phyloP scores from a whole-genome alignment of 2,888 invertebrate species.

The Calameuta pallipes region DNA sequence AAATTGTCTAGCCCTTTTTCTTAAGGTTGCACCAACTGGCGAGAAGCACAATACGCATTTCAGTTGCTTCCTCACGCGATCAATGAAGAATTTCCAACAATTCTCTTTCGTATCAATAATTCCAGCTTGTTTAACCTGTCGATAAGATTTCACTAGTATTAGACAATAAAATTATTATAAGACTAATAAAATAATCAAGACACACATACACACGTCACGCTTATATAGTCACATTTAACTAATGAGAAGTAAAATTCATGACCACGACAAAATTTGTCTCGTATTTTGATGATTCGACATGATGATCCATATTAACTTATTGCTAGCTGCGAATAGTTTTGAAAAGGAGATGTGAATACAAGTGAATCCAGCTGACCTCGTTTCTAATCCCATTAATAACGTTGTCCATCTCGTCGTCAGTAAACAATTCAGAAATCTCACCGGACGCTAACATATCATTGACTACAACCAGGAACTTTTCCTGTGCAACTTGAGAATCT shows the following conservation, averaged over 20 bases:
- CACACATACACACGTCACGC: no score
- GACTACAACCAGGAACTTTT: conserved; percentile 89
- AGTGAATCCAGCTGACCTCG: conserved; percentile 69
- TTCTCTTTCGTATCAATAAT: conserved; percentile 89
- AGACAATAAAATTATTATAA: not conserved
- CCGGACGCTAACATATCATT: conserved; percentile 95
- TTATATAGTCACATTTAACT: no score
- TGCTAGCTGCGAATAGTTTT: no score
- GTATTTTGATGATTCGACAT: not conserved
- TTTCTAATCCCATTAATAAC: conserved; percentile 81
- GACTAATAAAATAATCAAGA: not conserved
- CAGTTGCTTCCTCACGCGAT: conserved; percentile 82
- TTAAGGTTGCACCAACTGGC: conserved; percentile 90
- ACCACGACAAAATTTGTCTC: not conserved
- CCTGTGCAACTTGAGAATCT: conserved; percentile 92
- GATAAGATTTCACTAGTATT: not conserved
- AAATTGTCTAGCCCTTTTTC: conserved; percentile 90
- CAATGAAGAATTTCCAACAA: conserved; percentile 96
- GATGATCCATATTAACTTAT: no score
- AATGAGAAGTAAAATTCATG: no score
- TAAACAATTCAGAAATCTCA: conserved; percentile 89
- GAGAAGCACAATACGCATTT: conserved; percentile 93
- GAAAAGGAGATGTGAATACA: no score
- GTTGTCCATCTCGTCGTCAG: conserved; percentile 92
- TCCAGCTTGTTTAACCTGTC: conserved; percentile 81